Base-by-base conservation (phyloP, 2,888 invertebrate genomes). In the Lepetodrilus schrolli region DNA sequence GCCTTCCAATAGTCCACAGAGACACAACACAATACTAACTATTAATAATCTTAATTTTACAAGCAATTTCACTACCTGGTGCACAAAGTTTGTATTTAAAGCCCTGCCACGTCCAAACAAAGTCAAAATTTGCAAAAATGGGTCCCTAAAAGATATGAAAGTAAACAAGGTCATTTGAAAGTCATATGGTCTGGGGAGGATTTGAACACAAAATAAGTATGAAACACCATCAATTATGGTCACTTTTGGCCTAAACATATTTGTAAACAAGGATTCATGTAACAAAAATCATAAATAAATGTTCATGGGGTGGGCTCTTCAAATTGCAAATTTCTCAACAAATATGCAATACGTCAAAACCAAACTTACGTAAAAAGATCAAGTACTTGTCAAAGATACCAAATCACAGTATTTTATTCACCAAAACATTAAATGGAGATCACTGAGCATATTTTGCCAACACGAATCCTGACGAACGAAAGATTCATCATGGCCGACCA, bases 41-140 rank as follows among this genome's bases (percentile, higher is more conserved):
- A n/a, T n/a, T n/a, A n/a, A n/a, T n/a, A n/a, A n/a, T n/a, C n/a
- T n/a, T n/a, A n/a, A n/a, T n/a, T n/a, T n/a, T n/a, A n/a, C n/a
- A n/a, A n/a, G n/a, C n/a, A n/a, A n/a, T n/a, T n/a, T n/a, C n/a
- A n/a, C n/a, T n/a, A n/a, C n/a, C n/a, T n/a, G n/a, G n/a, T n/a
- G n/a, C n/a, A n/a, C n/a, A n/a, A n/a, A n/a, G n/a, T n/a, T n/a
- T n/a, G n/a, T n/a, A n/a, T n/a, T n/a, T n/a, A n/a, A n/a, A n/a
- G n/a, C n/a, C n/a, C n/a, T n/a, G n/a, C 34, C 34, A 66, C 20
- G 13, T 66, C 21, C 21, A 66, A 66, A 66, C 38, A 66, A 37
- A 66, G 66, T 66, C 66, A 66, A 82, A 87, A 83, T 78, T 86
- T 83, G 78, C 81, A 78, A 86, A 87, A 86, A 86, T 82, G 87